These are phyloP conservation scores for Drosophila erecta DNA, from an alignment of 1,140 invertebrate species.

Conservation along the genomic window DNA sequence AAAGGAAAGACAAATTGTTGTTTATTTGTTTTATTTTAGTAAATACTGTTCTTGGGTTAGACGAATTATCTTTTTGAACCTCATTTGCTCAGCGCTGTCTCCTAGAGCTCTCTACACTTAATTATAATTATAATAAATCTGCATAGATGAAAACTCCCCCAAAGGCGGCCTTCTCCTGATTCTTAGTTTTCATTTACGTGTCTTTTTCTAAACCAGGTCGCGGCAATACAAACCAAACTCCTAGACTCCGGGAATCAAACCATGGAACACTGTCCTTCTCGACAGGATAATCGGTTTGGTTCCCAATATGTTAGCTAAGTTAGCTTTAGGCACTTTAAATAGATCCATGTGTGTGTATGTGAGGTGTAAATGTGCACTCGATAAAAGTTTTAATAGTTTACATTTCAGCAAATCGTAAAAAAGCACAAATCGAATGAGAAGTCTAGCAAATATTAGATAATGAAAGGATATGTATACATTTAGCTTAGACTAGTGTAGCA, in stretches of 20 bases:
- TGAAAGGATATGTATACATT: conserved; percentile 50
- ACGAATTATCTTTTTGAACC: conserved; percentile 48
- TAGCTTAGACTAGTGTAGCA: conserved; percentile 68
- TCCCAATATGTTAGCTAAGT: conserved; percentile 54
- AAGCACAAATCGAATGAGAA: conserved; percentile 67
- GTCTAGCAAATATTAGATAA: conserved; percentile 71
- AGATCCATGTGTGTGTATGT: conserved; percentile 39
- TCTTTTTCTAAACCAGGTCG: conserved; percentile 53
- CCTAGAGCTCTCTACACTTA: conserved; percentile 54
- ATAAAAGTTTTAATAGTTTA: conserved; percentile 76
- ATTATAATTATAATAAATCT: conserved; percentile 9
- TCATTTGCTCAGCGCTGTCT: conserved; percentile 74
- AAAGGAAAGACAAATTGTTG: conserved; percentile 49
- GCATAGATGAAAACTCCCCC: conserved; percentile 27
- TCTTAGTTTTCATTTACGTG: conserved; percentile 12
- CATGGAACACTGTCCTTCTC: conserved; percentile 13
- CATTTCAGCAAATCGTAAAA: conserved; percentile 68
- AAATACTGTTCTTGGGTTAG: conserved; percentile 50
- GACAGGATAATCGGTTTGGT: conserved; percentile 21
- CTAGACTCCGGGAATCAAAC: conserved; percentile 61
- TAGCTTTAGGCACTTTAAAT: conserved; percentile 73
- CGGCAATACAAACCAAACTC: conserved; percentile 71
- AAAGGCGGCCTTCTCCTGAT: conserved; percentile 59
- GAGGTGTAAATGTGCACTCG: conserved; percentile 54
- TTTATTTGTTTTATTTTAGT: conserved; percentile 64